Base-by-base conservation (phyloP, 2,888 invertebrate species). In the Agrilus cyanescens region DNA sequence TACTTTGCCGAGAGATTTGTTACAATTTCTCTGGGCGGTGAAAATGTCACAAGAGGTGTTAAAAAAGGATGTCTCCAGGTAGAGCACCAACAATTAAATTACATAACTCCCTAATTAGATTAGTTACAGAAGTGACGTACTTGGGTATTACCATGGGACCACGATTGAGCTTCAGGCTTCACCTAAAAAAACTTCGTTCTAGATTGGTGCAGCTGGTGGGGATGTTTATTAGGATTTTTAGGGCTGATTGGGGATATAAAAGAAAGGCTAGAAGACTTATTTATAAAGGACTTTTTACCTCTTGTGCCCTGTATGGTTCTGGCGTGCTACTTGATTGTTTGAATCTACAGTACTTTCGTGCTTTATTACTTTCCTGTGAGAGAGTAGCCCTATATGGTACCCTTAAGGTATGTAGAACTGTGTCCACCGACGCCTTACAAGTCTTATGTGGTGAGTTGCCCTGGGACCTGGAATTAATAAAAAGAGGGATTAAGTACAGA, bases 371-470 rank as follows among this genome's bases (percentile, higher is more conserved):
- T 14, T 25, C 44, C 8, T 45, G 37, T 30, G 44, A 48, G 16
- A 16, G 46, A 10, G 32, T 40, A 12, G 38, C 32, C 4, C 13
- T 51, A 38, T 44, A 44, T 44, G 48, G 49, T 1, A 45, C 49
- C 31, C 4, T 42, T 29, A 32, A 39, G 5, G 48, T 50, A 0
- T 53, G 50, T 25, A 41, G 49, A 15, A 51, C 50, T 1, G 49
- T 51, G 1, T 49, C 49, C 2, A 47, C 46, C 12, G 46, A 45
- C 7, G 44, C 46, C 1, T 45, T 52, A 49, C 50, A 50, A 40
- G 45, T 46, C 8, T 25, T 50, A 10, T 30, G 38, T 31, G 49
- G 50, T 1, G 39, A 6, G 1, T 18, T 49, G 3, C 48, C 44
- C 8, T 51, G 47, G 50, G 46, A 46, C 37, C 18, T 51, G 2